These are phyloP conservation scores for Bombus huntii DNA, from an alignment of 1,140 invertebrate genomes.

Conservation along the genomic window DNA sequence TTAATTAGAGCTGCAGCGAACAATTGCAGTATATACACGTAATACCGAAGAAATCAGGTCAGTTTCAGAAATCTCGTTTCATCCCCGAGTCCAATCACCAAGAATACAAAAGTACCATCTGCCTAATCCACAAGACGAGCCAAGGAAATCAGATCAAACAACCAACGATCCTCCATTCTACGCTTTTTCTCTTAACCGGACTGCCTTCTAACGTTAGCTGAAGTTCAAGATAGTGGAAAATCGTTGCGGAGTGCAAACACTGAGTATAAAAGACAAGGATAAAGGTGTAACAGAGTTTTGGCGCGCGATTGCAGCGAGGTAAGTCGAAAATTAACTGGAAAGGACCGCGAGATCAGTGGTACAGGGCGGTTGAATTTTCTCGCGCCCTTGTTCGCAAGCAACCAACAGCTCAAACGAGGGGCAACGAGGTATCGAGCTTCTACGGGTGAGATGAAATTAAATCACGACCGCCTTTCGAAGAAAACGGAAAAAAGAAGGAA, in stretches of 20 bases:
- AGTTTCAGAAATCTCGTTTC: background rate
- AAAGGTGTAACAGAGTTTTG: slow-evolving; percentile 17
- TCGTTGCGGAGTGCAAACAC: background rate
- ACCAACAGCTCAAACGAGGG: background rate
- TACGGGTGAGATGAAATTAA: slow-evolving; percentile 5
- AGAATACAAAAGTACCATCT: background rate
- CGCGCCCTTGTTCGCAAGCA: background rate
- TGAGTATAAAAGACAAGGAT: background rate
- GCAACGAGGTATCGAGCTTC: slow-evolving; percentile 33
- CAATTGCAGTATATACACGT: background rate
- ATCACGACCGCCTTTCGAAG: background rate
- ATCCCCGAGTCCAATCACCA: background rate
- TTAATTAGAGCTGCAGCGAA: background rate
- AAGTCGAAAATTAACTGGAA: slow-evolving; percentile 56
- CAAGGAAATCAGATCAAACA: background rate
- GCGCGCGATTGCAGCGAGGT: slow-evolving; percentile 28
- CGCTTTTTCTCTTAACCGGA: background rate
- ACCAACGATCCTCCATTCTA: background rate
- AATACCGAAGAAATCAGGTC: background rate
- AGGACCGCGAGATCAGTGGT: slow-evolving; percentile 13
- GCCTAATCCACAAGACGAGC: background rate
- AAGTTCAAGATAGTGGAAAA: background rate
- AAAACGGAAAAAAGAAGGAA: slow-evolving; percentile 13
- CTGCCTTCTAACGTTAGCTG: background rate
- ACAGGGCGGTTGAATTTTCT: slow-evolving; percentile 28